Percentiles rank a stretch among this genome's conserved stretches.
phyloP scores from a whole-genome alignment of 1,140 invertebrate species.

The Drosophila asahinai region DNA sequence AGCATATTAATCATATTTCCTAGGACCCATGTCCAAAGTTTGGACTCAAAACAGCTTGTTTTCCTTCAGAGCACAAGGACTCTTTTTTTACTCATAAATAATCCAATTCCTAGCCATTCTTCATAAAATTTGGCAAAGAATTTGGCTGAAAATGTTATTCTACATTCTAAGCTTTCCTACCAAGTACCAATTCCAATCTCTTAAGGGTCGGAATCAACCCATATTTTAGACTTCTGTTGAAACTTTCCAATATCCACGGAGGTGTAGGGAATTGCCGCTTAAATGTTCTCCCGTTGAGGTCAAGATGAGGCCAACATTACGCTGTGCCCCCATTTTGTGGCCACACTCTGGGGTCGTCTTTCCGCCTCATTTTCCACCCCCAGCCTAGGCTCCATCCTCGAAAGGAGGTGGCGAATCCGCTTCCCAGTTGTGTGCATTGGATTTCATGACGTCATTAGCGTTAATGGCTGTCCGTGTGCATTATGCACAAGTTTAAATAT shows the following conservation, averaged over 20 bases:
- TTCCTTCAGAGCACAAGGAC: too few species aligned
- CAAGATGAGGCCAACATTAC: slow-evolving; percentile 33
- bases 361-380: neutral
- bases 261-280: slow-evolving; percentile 1
- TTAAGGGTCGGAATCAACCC: neutral
- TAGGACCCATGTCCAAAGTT: too few species aligned
- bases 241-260: slow-evolving; percentile 51
- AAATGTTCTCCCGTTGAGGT: slow-evolving; percentile 17
- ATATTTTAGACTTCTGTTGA: too few species aligned
- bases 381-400: neutral
- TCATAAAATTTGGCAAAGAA: too few species aligned
- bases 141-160: too few species aligned
- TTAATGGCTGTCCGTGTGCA: slow-evolving; percentile 70
- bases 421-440: slow-evolving; percentile 52
- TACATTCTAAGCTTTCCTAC: too few species aligned
- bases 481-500: slow-evolving; percentile 71
- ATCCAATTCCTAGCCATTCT: too few species aligned
- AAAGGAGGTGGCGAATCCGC: neutral
- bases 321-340: slow-evolving; percentile 25
- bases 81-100: too few species aligned
- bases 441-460: slow-evolving; percentile 78
- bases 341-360: slow-evolving; percentile 11
- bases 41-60: too few species aligned
- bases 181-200: neutral
- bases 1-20: too few species aligned